These are phyloP conservation scores for Lepidochrysops patricia DNA, from an alignment of 2,888 invertebrate species.

Conservation along the genomic window DNA sequence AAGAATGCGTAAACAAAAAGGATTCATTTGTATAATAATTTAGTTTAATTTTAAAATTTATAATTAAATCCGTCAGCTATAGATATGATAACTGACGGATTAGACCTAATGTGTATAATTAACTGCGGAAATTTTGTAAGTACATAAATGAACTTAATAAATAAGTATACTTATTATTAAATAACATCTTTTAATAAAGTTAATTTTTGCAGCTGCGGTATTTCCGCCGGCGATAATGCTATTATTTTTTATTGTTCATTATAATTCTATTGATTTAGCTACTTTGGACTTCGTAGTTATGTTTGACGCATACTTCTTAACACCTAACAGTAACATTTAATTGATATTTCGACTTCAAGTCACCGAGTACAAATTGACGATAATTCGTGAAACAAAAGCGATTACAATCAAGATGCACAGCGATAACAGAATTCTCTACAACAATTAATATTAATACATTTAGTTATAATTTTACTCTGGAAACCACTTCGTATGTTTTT, in stretches of 20 bases:
- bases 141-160: background rate
- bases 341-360: background rate
- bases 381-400: conserved; percentile 7
- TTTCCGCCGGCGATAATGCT: too few species aligned
- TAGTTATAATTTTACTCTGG: background rate
- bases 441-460: conserved; percentile 6
- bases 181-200: too few species aligned
- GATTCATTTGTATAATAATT: too few species aligned
- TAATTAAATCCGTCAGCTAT: too few species aligned
- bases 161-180: background rate
- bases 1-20: too few species aligned
- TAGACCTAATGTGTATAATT: too few species aligned
- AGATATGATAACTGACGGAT: too few species aligned
- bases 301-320: background rate
- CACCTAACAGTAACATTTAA: background rate
- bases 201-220: too few species aligned
- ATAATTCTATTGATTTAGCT: too few species aligned
- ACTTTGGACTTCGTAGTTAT: background rate
- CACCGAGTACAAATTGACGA: conserved; percentile 10
- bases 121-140: background rate
- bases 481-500: background rate
- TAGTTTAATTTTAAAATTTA: too few species aligned
- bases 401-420: conserved; percentile 17
- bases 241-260: too few species aligned
- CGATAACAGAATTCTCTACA: conserved; percentile 10